Evolutionary conservation across 2,888 invertebrate species (phyloP).

Genomic region (Oligia strigilis): DNA sequence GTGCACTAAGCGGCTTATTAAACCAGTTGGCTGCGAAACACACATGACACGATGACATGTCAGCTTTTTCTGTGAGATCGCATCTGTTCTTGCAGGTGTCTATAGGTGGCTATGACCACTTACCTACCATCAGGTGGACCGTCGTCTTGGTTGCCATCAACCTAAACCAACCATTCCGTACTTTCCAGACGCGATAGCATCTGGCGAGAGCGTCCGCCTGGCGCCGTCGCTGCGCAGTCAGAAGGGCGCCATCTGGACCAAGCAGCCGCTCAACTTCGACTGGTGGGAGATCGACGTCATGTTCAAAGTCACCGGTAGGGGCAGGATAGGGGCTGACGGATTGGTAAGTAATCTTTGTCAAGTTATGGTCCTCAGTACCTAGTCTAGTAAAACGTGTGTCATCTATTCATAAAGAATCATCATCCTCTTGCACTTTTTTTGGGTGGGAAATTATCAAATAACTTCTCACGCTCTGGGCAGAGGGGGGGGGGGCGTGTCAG

Average conservation of each 20-base stretch:
- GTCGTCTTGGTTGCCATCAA: background rate
- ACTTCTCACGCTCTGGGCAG: too few relatives aligned
- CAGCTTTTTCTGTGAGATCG: too few relatives aligned
- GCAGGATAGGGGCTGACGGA: slow-evolving; percentile 99
- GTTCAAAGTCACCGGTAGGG: slow-evolving; percentile 98
- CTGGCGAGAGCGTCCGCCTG: slow-evolving; percentile 98
- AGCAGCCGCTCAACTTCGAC: slow-evolving; percentile 95
- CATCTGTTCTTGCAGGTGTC: too few relatives aligned
- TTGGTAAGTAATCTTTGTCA: slow-evolving; percentile 91
- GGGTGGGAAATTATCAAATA: too few relatives aligned
- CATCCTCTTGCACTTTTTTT: background rate
- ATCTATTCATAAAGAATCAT: background rate
- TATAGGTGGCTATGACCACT: too few relatives aligned
- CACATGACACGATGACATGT: too few relatives aligned
- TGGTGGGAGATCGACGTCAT: slow-evolving; percentile 99
- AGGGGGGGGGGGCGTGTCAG: too few relatives aligned
- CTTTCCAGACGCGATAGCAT: slow-evolving; percentile 98
- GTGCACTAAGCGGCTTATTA: too few relatives aligned
- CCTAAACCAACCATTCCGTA: background rate
- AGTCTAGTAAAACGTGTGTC: background rate
- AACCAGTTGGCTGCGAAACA: too few relatives aligned
- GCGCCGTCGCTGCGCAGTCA: slow-evolving; percentile 99
- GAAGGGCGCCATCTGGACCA: slow-evolving; percentile 99
- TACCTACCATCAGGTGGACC: too few relatives aligned
- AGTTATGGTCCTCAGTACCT: background rate